Base-by-base conservation (phyloP, 2,797 vertebrate species). In the Poecilia wingei region DNA sequence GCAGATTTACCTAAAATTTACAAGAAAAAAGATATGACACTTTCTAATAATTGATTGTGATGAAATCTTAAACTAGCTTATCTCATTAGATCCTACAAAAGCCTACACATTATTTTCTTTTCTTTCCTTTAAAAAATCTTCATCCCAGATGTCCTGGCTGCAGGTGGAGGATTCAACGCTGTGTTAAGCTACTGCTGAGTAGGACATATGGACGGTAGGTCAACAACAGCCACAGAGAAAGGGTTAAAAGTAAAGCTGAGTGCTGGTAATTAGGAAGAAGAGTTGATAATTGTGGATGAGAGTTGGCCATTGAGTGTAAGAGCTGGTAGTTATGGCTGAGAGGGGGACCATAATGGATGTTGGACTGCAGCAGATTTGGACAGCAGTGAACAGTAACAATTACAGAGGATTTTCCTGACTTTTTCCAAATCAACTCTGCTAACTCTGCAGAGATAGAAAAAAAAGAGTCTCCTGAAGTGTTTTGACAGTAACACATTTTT, bases 211-310 rank as follows among this genome's bases (percentile, higher is more conserved):
- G 71, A 76, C 86, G 90, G 87, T 82, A 83, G 87, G 88, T 90
- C 89, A 87, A 78, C 89, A 87, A 76, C 66, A 75, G 82, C 76
- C 78, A 33, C 57, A 79, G 82, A 75, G 84, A 70, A 79, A 36
- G 84, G 88, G 91, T 88, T 83, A 71, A 84, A 87, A 87, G 82
- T 81, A 55, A 85, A 83, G 81, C 82, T 75, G 87, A 94, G 91
- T 87, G 89, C 71, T 75, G 82, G 83, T 91, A 82, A 92, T 93
- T 90, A 89, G 86, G 80, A 78, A 87, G 79, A 88, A 88, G 93
- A 89, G 91, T 75, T 79, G 87, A 85, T 92, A 90, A 93, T 92
- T 90, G 81, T 82, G 76, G 80, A 77, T 87, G 85, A 90, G 87
- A 89, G 90, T 82, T 76, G 10, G 79, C 83, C 80, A 84, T 87